Conservation (phyloP, 2,113 vertebrate species). For the Spea multiplicata region DNA sequence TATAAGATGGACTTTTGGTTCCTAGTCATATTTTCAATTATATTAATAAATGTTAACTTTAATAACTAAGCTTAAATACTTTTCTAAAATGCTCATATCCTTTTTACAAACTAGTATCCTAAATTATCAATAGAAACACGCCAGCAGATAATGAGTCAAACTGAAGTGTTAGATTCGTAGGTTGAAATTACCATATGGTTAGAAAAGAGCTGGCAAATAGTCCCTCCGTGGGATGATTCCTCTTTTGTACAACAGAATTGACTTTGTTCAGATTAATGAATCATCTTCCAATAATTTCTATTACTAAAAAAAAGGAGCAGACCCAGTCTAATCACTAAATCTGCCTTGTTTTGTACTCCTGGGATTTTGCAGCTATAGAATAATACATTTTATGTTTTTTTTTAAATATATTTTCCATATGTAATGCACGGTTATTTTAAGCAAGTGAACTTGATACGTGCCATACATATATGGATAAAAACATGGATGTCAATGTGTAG, state of each 20-base stretch:
- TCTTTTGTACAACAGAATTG: slow-evolving; percentile 47
- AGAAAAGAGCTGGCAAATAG: slow-evolving; percentile 34
- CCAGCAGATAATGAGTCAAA: slow-evolving; percentile 2
- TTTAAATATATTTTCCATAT: background rate
- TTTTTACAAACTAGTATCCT: background rate
- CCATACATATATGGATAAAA: too few species aligned
- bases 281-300: slow-evolving; percentile 48
- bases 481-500: too few species aligned
- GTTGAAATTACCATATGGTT: slow-evolving; percentile 47
- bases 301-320: slow-evolving; percentile 33
- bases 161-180: slow-evolving; percentile 17
- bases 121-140: background rate
- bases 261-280: slow-evolving; percentile 47
- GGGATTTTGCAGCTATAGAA: slow-evolving; percentile 41
- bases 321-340: slow-evolving; percentile 38
- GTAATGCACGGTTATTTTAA: slow-evolving; percentile 38
- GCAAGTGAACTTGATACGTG: background rate
- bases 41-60: too few species aligned
- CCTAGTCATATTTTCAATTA: too few species aligned
- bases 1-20: too few species aligned
- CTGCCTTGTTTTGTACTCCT: slow-evolving; percentile 38
- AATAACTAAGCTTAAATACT: too few species aligned
- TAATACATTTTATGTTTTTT: slow-evolving; percentile 31
- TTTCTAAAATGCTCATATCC: too few species aligned
- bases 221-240: slow-evolving; percentile 42